A percentile compares a stretch with the other conserved stretches of the same genome.
These are phyloP conservation scores for Nycticebus coucang DNA, from an alignment of 2,113 vertebrate genomes.

Conservation along the genomic window DNA sequence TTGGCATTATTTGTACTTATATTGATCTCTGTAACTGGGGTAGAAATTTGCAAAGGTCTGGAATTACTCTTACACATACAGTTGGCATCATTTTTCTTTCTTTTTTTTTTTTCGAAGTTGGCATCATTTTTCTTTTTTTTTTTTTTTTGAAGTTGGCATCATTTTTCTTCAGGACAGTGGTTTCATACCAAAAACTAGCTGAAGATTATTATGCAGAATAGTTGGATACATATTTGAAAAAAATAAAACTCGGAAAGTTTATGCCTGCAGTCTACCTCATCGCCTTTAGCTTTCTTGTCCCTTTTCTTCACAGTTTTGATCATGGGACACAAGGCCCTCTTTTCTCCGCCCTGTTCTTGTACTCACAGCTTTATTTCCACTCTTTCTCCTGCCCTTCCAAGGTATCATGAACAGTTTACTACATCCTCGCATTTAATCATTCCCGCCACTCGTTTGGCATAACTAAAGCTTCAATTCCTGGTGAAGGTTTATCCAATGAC, in stretches of 20 bases:
- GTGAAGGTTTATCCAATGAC: background rate
- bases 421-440: background rate
- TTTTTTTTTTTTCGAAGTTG: too few species aligned
- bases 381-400: background rate
- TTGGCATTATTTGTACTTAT: background rate
- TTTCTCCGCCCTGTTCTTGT: background rate
- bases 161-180: background rate
- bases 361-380: background rate
- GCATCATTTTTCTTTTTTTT: too few species aligned
- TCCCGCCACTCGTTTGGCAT: background rate
- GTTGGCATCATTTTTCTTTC: background rate
- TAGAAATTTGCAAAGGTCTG: background rate
- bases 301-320: background rate
- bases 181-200: conserved; percentile 20
- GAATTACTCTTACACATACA: background rate
- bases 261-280: background rate
- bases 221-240: background rate
- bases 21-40: background rate
- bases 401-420: background rate
- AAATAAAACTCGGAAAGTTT: background rate
- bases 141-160: background rate
- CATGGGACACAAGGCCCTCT: background rate
- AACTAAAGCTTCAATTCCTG: background rate
- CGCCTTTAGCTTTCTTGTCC: background rate
- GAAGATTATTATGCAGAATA: background rate